Evolutionary conservation across 2,888 invertebrate genomes (phyloP).

Genomic region (Chesias legatella): DNA sequence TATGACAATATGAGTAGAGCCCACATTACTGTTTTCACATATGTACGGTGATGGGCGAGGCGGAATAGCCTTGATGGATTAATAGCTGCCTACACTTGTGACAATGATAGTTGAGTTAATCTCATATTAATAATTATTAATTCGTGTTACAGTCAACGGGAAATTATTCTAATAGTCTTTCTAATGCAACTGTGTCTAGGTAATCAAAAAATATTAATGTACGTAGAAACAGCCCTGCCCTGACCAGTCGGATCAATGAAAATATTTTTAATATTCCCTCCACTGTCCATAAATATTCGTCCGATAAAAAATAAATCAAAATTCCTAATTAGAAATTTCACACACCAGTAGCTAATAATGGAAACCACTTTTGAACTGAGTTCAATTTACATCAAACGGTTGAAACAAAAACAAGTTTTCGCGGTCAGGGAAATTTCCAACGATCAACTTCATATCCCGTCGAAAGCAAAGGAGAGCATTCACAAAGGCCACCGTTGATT

Average conservation of each 20-base stretch:
- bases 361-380: conserved; percentile 36
- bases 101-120: conserved; percentile 33
- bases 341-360: conserved; percentile 42
- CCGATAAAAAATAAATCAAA: conserved; percentile 20
- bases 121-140: too few relatives aligned
- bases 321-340: conserved; percentile 36
- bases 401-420: conserved; percentile 59
- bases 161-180: too few relatives aligned
- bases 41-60: conserved; percentile 38
- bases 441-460: conserved; percentile 67
- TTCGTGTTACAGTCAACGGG: too few relatives aligned
- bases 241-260: not conserved
- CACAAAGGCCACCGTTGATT: conserved; percentile 62
- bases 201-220: too few relatives aligned
- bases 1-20: conserved; percentile 10
- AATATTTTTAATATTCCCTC: not conserved
- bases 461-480: conserved; percentile 68
- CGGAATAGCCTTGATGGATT: conserved; percentile 51
- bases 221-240: too few relatives aligned
- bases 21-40: conserved; percentile 1
- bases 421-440: conserved; percentile 56
- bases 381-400: conserved; percentile 67
- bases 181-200: too few relatives aligned
- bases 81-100: conserved; percentile 35
- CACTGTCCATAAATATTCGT: conserved; percentile 30